Base-by-base conservation (phyloP, 2,888 invertebrate genomes). In the Apeira syringaria region DNA sequence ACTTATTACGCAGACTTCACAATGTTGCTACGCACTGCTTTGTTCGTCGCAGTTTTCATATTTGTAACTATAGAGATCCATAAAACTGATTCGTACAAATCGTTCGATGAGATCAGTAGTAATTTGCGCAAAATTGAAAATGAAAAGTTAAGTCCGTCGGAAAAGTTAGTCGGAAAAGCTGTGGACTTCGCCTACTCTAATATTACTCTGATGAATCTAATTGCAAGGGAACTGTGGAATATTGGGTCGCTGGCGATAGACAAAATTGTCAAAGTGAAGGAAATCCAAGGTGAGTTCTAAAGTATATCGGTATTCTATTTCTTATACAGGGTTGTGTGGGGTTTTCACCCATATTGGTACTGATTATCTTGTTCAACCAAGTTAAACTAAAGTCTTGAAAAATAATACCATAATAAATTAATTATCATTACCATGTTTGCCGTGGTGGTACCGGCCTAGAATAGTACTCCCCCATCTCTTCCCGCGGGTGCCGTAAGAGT, bases 171-270 rank as follows among this genome's bases (percentile, higher is more conserved):
- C 1, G 82, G 84, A 0, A 81, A 75, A 41, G 83, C 81, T 0
- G 80, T 86, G 74, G 80, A 86, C 46, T 80, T 84, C 2, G 71
- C 84, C 1, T 80, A 85, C 49, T 85, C 85, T 0, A 84, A 86
- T 36, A 74, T 64, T 53, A 83, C 84, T 0, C 52, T 87, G 3
- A 84, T 87, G 85, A 78, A 71, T 43, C 55, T 86, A 18, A 59
- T 87, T 1, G 87, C 86, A 0, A 62, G 76, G 20, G 85, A 86
- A 32, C 49, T 87, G 6, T 87, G 86, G 87, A 80, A 84, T 24
- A 58, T 82, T 2, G 87, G 87, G 0, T 73, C 84, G 0, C 66
- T 47, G 10, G 78, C 78, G 1, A 75, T 86, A 18, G 85, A 86
- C 43, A 77, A 50, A 22, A 78, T 84, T 36, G 80, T 80, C 8